Conservation (phyloP, 1,140 invertebrate genomes). For the Oncopodura yosiiana region DNA sequence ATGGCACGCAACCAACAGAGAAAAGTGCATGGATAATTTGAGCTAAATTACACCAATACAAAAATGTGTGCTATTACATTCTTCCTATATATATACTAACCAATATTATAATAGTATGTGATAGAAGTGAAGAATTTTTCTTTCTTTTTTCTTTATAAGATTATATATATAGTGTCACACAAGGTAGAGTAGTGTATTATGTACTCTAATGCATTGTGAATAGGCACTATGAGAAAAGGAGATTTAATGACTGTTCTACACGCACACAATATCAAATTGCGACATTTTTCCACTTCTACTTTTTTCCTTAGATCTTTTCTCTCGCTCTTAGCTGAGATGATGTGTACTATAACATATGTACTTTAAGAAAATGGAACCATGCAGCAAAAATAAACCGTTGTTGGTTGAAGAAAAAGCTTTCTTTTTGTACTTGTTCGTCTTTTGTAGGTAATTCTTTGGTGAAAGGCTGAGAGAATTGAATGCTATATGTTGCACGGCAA, state of each 20-base stretch:
- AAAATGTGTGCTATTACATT: constrained; percentile 13
- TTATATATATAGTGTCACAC: not conserved
- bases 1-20: too few species aligned
- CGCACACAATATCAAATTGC: constrained; percentile 34
- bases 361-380: not conserved
- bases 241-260: constrained; percentile 31
- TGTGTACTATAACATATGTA: too few species aligned
- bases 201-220: too few species aligned
- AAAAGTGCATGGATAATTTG: constrained; percentile 24
- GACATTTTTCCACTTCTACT: constrained; percentile 26
- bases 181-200: too few species aligned
- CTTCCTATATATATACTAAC: too few species aligned
- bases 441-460: too few species aligned
- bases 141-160: constrained; percentile 1
- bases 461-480: too few species aligned
- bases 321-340: too few species aligned
- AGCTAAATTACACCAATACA: constrained; percentile 21
- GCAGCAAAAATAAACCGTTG: not conserved
- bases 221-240: constrained; percentile 21
- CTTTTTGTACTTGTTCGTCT: not conserved
- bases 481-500: too few species aligned
- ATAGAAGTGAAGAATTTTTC: not conserved
- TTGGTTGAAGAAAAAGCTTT: constrained; percentile 1
- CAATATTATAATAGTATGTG: not conserved
- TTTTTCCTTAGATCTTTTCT: constrained; percentile 10